Percentiles rank a stretch among this genome's conserved stretches.
These are phyloP conservation scores for Patagioenas fasciata DNA, from an alignment of 2,113 vertebrate species.

Conservation along the genomic window DNA sequence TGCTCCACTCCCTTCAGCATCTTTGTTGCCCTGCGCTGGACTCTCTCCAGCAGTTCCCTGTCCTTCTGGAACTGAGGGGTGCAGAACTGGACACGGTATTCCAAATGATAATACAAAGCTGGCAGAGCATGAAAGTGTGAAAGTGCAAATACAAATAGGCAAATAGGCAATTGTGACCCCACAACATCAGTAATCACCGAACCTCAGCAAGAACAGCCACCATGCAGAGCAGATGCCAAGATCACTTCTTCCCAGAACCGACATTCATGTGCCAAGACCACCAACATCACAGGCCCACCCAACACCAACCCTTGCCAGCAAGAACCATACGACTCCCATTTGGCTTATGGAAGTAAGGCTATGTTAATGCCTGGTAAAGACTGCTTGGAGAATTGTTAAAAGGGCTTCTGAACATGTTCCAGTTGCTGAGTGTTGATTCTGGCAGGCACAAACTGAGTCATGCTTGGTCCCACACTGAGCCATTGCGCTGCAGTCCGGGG, in stretches of 20 bases:
- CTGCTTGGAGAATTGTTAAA: slow-evolving; percentile 38
- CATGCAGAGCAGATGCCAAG: background rate
- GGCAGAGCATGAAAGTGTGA: background rate
- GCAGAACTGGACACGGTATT: too few species aligned
- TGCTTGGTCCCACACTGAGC: slow-evolving; percentile 31
- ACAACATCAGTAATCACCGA: background rate
- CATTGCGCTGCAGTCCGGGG: background rate
- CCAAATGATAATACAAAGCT: background rate
- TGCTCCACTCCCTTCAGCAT: too few species aligned
- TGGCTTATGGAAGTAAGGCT: background rate
- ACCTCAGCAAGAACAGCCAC: background rate
- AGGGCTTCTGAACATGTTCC: slow-evolving; percentile 45
- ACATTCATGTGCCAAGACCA: background rate
- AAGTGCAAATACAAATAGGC: background rate
- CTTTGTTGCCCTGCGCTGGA: too few species aligned
- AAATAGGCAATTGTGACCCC: background rate
- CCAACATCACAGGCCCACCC: background rate
- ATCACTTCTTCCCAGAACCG: background rate
- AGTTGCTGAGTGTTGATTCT: slow-evolving; percentile 63
- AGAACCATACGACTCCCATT: background rate
- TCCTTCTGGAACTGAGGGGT: too few species aligned
- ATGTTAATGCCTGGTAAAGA: background rate
- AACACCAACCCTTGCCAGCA: background rate
- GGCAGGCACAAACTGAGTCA: slow-evolving; percentile 18
- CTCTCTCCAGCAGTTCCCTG: too few species aligned